Evolutionary conservation across 1,140 invertebrate species (phyloP).

Genomic region (Riptortus pedestris): DNA sequence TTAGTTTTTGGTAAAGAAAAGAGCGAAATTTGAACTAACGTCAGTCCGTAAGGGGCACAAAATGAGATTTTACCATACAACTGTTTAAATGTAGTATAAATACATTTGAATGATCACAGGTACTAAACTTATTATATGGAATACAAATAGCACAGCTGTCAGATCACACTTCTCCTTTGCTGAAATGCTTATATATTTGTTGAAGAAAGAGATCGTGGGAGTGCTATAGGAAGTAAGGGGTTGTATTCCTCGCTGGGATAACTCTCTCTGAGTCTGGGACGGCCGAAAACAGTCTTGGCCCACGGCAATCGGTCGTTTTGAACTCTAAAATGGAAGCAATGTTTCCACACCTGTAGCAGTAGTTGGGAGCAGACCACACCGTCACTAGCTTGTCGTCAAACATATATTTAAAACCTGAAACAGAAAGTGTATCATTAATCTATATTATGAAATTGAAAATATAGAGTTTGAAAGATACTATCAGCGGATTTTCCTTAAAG

Average conservation of each 20-base stretch:
- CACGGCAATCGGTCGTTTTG: slow-evolving; percentile 59
- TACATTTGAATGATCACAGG: slow-evolving; percentile 17
- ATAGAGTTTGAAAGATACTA: slow-evolving; percentile 30
- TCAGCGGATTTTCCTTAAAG: too few species aligned
- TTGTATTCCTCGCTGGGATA: slow-evolving; percentile 80
- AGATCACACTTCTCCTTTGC: slow-evolving; percentile 6
- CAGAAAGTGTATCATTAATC: too few species aligned
- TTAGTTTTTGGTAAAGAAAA: too few species aligned
- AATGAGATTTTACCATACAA: too few species aligned
- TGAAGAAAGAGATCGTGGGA: background rate
- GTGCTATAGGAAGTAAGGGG: slow-evolving; percentile 79
- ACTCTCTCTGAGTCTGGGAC: slow-evolving; percentile 87
- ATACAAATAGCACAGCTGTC: slow-evolving; percentile 14
- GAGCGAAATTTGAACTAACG: too few species aligned
- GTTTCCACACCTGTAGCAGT: slow-evolving; percentile 91
- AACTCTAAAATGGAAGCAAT: slow-evolving; percentile 85
- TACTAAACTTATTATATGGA: slow-evolving; percentile 1
- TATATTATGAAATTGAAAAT: slow-evolving; percentile 11
- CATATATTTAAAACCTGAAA: slow-evolving; percentile 84
- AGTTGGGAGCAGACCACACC: slow-evolving; percentile 94
- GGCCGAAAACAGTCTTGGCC: slow-evolving; percentile 82
- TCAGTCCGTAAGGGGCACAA: slow-evolving; percentile 7
- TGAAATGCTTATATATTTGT: background rate
- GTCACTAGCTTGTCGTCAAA: slow-evolving; percentile 90
- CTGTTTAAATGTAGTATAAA: slow-evolving; percentile 7